Conservation (phyloP, 2,113 vertebrate species). For the Muntiacus reevesi region DNA sequence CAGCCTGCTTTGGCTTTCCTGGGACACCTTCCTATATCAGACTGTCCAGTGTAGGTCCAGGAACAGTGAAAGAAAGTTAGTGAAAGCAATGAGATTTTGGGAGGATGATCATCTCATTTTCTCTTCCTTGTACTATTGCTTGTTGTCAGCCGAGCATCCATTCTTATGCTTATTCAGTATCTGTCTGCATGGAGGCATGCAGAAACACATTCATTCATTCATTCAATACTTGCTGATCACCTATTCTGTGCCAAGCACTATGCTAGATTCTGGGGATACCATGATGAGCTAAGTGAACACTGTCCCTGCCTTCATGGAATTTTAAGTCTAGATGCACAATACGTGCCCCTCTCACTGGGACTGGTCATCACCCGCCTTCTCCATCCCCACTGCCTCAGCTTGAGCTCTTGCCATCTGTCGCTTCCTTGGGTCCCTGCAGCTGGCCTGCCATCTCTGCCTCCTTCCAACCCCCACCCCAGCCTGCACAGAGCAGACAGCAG, state of each 20-base stretch:
- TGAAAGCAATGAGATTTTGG: neutral
- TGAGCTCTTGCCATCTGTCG: neutral
- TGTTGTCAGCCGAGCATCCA: neutral
- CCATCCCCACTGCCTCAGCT: neutral
- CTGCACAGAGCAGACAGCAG: slow-evolving; percentile 36
- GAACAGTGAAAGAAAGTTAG: neutral
- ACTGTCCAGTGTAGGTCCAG: neutral
- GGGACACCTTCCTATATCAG: neutral
- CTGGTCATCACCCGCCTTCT: neutral
- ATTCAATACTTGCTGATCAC: neutral
- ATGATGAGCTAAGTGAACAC: neutral
- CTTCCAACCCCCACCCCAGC: neutral
- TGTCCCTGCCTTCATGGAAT: neutral
- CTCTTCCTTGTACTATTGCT: neutral
- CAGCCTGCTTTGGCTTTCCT: neutral
- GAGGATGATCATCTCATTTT: neutral
- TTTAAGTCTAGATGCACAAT: neutral
- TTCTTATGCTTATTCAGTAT: neutral
- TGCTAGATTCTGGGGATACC: neutral
- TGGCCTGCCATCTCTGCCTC: slow-evolving; percentile 10
- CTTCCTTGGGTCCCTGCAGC: slow-evolving; percentile 24
- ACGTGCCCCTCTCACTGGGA: neutral
- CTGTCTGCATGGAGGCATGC: neutral
- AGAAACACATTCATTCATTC: neutral
- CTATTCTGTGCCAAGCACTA: neutral